Percentiles rank a stretch among this genome's conserved stretches.
These are phyloP conservation scores for Drosophila rufa DNA, from an alignment of 1,140 invertebrate species.

Conservation along the genomic window DNA sequence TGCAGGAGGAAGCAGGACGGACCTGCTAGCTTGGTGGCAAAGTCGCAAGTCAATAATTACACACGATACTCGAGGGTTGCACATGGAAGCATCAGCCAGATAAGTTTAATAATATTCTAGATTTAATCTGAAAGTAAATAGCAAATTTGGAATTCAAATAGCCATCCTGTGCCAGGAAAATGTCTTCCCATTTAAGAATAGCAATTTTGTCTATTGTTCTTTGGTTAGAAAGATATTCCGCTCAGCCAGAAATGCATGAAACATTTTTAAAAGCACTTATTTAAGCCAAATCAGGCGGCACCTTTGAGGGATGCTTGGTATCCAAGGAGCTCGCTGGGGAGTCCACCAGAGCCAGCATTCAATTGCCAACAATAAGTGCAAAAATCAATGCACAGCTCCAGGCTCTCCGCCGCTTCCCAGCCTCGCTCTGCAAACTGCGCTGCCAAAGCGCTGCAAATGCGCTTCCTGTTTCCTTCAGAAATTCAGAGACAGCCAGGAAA, in stretches of 20 bases:
- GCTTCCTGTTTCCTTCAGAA: slow-evolving; percentile 73
- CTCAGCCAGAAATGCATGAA: not conserved
- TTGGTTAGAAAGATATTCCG: not conserved
- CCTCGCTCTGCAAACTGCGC: slow-evolving; percentile 11
- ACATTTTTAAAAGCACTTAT: slow-evolving; percentile 3
- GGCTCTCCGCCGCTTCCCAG: slow-evolving; percentile 11
- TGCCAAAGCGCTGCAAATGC: slow-evolving; percentile 66
- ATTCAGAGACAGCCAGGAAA: slow-evolving; percentile 4
- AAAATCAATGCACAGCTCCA: slow-evolving; percentile 72
- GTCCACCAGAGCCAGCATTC: not conserved
- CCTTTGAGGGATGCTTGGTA: not conserved
- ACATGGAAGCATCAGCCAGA: not conserved
- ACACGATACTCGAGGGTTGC: not conserved
- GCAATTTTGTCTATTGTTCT: not conserved
- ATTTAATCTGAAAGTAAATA: not conserved
- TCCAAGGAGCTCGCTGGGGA: not conserved
- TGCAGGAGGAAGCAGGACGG: not conserved
- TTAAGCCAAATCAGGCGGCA: not conserved
- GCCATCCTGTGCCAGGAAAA: not conserved
- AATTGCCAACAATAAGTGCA: slow-evolving; percentile 66
- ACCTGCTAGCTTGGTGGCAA: slow-evolving; percentile 1
- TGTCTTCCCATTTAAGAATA: no score
- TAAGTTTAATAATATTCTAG: not conserved
- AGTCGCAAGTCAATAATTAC: slow-evolving; percentile 13
- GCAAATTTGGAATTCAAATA: not conserved